Evolutionary conservation across 2,113 vertebrate genomes (phyloP), one percentile per base, ranked within the genome.

Genomic region (Bufo bufo): DNA sequence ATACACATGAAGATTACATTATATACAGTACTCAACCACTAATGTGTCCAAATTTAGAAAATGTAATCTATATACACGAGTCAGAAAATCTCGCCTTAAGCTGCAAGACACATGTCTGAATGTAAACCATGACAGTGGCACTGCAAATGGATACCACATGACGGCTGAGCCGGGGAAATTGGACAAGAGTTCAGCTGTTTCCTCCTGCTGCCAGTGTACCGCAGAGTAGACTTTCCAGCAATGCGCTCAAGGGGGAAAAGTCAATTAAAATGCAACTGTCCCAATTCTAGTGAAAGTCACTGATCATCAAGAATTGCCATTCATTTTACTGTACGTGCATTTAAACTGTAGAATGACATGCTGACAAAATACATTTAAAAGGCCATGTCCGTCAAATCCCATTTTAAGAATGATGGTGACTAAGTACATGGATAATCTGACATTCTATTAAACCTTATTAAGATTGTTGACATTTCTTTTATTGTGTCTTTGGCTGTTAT

Each of bases 201-300:
- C 92, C 91, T 91, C 86, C 87, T 87, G 87, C 89, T 90, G 61
- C 58, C 84, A 91, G 92, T 61, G 83, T 90, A 90, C 91, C 87
- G 66, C 63, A 84, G 90, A 91, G 89, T 74, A 90, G 90, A 90
- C 87, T 83, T 92, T 92, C 92, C 90, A 89, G 89, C 91, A 87
- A 91, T 91, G 86, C 74, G 90, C 92, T 94, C 90, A 78, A 71
- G 90, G 91, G 89, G 79, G 74, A 91, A 90, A 92, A 90, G 91
- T 92, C 93, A 92, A 93, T 94, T 94, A 94, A 94, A 94, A 91
- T 80, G 86, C 94, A 96, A 94, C 93, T 93, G 93, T 93, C 91
- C 91, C 88, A 88, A 90, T 91, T 94, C 93, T 91, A 90, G 80
- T 79, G 81, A 83, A 92, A 94, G 91, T 90, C 92, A 90, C 92